Base-by-base conservation (phyloP, 2,888 invertebrate genomes). In the Andrena camellia region DNA sequence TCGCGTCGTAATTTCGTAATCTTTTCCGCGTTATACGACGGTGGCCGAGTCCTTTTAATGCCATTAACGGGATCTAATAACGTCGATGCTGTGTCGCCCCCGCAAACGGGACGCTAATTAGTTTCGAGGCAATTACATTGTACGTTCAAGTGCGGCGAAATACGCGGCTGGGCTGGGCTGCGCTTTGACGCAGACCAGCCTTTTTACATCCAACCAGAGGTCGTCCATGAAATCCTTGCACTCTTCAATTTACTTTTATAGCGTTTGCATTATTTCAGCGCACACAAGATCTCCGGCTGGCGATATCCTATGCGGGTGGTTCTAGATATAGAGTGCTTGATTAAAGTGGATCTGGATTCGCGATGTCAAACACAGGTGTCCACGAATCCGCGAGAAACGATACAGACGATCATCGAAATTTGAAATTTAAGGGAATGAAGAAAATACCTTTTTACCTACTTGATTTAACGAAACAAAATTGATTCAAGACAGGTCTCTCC, bases 1-100 rank as follows among this genome's bases (percentile, higher is more conserved):
- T 17, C 52, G 42, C 26, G 42, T 59, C 42, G 59, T 48, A 54
- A 74, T 57, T 75, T 77, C 33, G 42, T 73, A 71, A 74, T 60
- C 48, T 83, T 83, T 78, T 71, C 48, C 54, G 23, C 31, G 35
- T 73, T 69, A 75, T 52, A 48, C 17, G 26, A 31, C 26, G 13
- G 4, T 63, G 20, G 48, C 50, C 42, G 54, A 72, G 69, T 69
- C 50, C 54, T 48, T 68, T 73, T 79, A 78, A 84, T 67, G 66
- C 60, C n/a, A 54, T 79, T 83, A 84, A 67, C 68, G 50, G 20
- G 69, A 35, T 83, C 73, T 79, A 83, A 83, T 79, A 76, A 83
- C 83, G 68, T 60, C 83, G 71, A 68, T 71, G 71, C 71, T 17
- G 63, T 54, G 70, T 71, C 63, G 63, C 26, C 13, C 52, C 66